Evolutionary conservation across 2,113 vertebrate genomes (phyloP).

Genomic region (Etheostoma spectabile): DNA sequence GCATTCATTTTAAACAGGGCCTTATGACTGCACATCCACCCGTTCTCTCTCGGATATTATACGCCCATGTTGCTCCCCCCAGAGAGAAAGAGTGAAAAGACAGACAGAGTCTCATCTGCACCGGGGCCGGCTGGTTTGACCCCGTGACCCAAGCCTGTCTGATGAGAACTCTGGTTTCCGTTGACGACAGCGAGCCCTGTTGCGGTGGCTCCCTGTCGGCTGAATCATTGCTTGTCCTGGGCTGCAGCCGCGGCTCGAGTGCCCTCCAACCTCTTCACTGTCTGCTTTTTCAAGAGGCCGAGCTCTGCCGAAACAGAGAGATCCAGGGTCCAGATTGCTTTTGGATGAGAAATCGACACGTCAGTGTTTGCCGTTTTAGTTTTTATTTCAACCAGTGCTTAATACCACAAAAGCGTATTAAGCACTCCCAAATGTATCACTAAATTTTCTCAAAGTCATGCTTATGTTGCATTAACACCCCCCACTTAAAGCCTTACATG

Average conservation of each 20-base stretch:
- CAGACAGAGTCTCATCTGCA: constrained; percentile 8
- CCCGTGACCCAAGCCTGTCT: constrained; percentile 30
- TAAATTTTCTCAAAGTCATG: not conserved
- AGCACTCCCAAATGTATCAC: not conserved
- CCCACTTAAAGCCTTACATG: not conserved
- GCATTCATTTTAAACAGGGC: not conserved
- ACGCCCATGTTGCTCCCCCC: not conserved
- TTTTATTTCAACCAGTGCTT: not conserved
- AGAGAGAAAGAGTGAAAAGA: not conserved
- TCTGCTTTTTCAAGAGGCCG: constrained; percentile 26
- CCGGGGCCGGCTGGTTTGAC: constrained; percentile 30
- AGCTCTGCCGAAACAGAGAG: not conserved
- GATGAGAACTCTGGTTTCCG: constrained; percentile 51
- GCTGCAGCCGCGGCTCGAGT: constrained; percentile 32
- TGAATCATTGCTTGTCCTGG: constrained; percentile 8
- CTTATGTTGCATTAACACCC: not conserved
- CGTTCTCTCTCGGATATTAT: not conserved
- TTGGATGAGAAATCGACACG: not conserved
- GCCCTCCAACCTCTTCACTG: constrained; percentile 34
- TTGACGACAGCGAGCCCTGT: constrained; percentile 16
- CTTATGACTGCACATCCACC: too few species aligned
- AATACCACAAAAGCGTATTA: not conserved
- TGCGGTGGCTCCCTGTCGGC: constrained; percentile 5
- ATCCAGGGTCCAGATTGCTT: constrained; percentile 4
- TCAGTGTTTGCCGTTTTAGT: not conserved